Evolutionary conservation across 2,888 invertebrate genomes (phyloP).

Genomic region (Autographa pulchrina): DNA sequence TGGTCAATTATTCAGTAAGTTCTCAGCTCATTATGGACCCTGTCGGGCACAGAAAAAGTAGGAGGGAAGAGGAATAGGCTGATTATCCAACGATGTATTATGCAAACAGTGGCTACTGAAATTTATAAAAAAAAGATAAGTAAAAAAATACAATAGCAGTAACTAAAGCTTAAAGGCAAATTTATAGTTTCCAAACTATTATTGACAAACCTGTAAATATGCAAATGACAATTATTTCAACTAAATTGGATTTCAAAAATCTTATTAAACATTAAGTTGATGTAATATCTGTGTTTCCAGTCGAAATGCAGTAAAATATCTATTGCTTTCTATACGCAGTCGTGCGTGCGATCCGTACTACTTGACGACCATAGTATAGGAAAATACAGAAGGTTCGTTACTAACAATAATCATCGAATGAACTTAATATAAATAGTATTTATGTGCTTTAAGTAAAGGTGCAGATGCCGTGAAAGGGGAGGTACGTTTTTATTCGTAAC

Average conservation of each 20-base stretch:
- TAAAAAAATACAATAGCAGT: background rate
- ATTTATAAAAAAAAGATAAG: too few species aligned
- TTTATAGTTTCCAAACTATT: background rate
- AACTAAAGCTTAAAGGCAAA: background rate
- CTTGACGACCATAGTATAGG: conserved; percentile 51
- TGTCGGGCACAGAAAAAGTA: too few species aligned
- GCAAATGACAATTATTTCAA: conserved; percentile 26
- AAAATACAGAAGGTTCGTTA: conserved; percentile 17
- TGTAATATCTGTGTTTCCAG: conserved; percentile 50
- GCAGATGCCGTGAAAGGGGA: too few species aligned
- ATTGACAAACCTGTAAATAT: background rate
- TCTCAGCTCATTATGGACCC: too few species aligned
- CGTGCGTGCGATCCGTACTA: conserved; percentile 78
- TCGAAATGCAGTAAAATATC: conserved; percentile 64
- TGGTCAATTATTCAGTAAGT: too few species aligned
- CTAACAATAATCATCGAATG: background rate
- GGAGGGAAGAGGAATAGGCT: too few species aligned
- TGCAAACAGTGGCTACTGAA: too few species aligned
- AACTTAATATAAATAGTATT: background rate
- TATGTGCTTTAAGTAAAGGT: too few species aligned
- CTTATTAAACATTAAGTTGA: conserved; percentile 27
- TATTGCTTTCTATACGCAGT: conserved; percentile 70
- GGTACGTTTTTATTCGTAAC: too few species aligned
- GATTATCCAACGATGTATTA: too few species aligned
- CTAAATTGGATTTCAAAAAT: conserved; percentile 26